Base-by-base conservation (phyloP, 2,797 vertebrate genomes). In the Hippoglossus hippoglossus region DNA sequence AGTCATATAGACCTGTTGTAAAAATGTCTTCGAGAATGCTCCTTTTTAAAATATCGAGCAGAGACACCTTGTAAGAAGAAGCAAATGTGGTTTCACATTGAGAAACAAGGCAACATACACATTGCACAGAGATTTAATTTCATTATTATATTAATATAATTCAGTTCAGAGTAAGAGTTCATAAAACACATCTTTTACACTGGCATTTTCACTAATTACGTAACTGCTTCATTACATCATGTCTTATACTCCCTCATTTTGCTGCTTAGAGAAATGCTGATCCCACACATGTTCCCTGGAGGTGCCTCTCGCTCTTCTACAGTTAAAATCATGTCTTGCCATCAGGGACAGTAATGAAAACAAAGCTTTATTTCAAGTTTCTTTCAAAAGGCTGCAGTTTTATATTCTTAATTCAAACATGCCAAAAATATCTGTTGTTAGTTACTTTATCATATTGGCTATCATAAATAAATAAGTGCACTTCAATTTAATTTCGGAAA, bases 11-110 rank as follows among this genome's bases (percentile, higher is more conserved):
- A 41, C 24, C n/a, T 25, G 18, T 15, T 50, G 41, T 18, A 31
- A 31, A 8, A 41, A 18, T 39, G 8, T 56, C 22, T 24, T 71
- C 0, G 66, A 64, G 49, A 22, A 25, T 59, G 64, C 82, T 82
- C 69, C 63, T 24, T 64, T 79, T 68, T 79, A 63, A 73, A 49
- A 47, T 12, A 19, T 8, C 53, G 15, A 58, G n/a, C 60, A 25
- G 51, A 69, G 51, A 50, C 13, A 9, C 18, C 47, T 31, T 19
- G 26, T 26, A 63, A 56, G 36, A 80, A 54, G 50, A 82, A 80
- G 26, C 21, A 5, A 63, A 52, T 41, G 54, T 16, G 5, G 57
- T 79, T 81, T 79, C 26, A 55, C 1, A 53, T 53, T 72, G 58
- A 74, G 44, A 70, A 72, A 47, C 5, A 50, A 54, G 51, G 41